Percentiles rank a stretch among this genome's conserved stretches.
phyloP scores from a whole-genome alignment of 2,888 invertebrate genomes.

The Yponomeuta plumbellus region DNA sequence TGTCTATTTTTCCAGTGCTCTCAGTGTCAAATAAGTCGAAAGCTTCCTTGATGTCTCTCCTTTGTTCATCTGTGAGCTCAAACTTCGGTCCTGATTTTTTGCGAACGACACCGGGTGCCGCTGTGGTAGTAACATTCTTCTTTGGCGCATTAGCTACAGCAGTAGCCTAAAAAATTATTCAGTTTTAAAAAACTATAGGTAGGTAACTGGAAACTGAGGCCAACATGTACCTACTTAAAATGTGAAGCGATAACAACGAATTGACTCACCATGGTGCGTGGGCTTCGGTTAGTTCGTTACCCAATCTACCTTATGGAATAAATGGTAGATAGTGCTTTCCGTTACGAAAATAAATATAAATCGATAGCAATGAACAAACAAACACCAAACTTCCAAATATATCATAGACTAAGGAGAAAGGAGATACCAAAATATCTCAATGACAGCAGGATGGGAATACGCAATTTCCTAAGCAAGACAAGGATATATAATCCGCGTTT shows the following conservation, averaged over 20 bases:
- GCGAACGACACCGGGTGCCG: conserved; percentile 59
- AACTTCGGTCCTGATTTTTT: conserved; percentile 85
- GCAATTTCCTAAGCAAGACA: too few relatives aligned
- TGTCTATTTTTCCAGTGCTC: conserved; percentile 90
- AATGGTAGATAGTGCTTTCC: too few relatives aligned
- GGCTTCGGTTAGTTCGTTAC: background rate
- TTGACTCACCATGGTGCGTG: background rate
- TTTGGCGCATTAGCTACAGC: conserved; percentile 50
- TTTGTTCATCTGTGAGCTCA: conserved; percentile 92
- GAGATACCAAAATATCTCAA: too few relatives aligned
- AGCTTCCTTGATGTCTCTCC: conserved; percentile 94
- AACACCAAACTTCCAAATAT: too few relatives aligned
- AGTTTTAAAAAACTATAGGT: background rate
- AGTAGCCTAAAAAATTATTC: conserved; percentile 46
- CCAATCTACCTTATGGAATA: background rate
- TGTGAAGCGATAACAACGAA: background rate
- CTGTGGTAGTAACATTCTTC: conserved; percentile 39
- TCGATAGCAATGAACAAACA: too few relatives aligned
- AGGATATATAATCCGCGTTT: too few relatives aligned
- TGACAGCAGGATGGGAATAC: too few relatives aligned
- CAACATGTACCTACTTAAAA: background rate
- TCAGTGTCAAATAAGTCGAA: conserved; percentile 96
- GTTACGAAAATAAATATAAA: too few relatives aligned
- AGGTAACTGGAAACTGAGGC: background rate
- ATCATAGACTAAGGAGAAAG: too few relatives aligned